These are phyloP conservation scores for Catostylus mosaicus DNA, from an alignment of 30 jellyfish, hydroid and myxozoan species.

Conservation along the genomic window DNA sequence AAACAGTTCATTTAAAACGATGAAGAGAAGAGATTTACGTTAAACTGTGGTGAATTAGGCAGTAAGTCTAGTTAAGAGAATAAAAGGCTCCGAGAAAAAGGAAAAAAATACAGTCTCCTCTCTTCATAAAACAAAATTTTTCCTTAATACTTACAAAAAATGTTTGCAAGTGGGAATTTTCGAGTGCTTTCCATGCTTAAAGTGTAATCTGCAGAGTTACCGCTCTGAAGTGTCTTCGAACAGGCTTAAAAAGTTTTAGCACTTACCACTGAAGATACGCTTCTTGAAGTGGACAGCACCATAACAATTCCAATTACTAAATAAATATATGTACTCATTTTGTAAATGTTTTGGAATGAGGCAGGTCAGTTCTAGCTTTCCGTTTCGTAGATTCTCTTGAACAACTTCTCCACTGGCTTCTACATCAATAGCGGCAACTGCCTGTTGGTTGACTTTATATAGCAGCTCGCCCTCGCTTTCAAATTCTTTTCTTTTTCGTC, in stretches of 20 bases:
- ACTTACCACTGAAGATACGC: slow-evolving; percentile 20
- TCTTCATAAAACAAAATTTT: no score
- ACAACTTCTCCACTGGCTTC: not conserved
- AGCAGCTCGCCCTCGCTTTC: slow-evolving; percentile 42
- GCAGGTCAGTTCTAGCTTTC: not conserved
- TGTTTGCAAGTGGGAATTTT: no score
- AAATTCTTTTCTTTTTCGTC: slow-evolving; percentile 12
- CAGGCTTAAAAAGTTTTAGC: no score
- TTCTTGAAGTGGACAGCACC: not conserved
- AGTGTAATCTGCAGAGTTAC: no score
- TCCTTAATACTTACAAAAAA: no score
- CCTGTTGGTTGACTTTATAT: not conserved
- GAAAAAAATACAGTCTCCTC: no score
- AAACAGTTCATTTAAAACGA: not conserved
- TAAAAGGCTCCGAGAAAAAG: no score
- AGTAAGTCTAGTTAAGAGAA: no score
- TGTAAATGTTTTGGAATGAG: not conserved
- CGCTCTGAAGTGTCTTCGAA: no score
- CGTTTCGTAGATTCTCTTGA: not conserved
- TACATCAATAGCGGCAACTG: not conserved
- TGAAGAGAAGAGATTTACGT: no score
- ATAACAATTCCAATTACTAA: not conserved
- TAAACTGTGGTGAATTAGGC: no score
- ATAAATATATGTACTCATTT: slow-evolving; percentile 1
- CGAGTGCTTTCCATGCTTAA: no score